These are phyloP conservation scores for Lepidurus packardi DNA, from an alignment of 1,140 invertebrate genomes.

Conservation along the genomic window DNA sequence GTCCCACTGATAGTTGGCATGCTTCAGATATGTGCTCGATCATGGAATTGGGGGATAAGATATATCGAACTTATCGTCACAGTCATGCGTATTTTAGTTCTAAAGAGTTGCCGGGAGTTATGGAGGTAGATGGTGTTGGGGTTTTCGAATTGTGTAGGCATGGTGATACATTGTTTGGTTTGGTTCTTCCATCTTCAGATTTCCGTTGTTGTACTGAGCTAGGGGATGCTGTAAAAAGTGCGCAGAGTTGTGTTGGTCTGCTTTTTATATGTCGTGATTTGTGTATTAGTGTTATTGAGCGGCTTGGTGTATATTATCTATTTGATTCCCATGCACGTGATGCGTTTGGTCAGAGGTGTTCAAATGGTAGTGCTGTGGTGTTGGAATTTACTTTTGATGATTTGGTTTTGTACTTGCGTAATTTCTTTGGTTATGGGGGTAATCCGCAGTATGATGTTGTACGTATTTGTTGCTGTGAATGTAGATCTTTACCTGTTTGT, in stretches of 20 bases:
- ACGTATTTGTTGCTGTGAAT: not conserved
- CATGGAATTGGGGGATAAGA: too few species aligned
- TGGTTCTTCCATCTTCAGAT: constrained; percentile 5
- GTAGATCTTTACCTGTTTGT: not conserved
- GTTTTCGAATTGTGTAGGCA: too few species aligned
- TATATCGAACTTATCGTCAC: too few species aligned
- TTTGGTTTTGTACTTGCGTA: not conserved
- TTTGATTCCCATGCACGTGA: not conserved
- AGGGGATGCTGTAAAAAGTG: not conserved
- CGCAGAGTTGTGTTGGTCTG: not conserved
- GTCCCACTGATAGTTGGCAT: too few species aligned
- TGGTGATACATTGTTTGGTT: not conserved
- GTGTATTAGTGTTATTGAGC: not conserved
- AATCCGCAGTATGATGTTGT: not conserved
- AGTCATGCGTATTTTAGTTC: too few species aligned
- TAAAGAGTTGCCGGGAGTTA: too few species aligned
- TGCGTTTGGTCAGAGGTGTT: not conserved
- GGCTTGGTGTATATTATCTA: not conserved
- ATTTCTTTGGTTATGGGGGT: constrained; percentile 1
- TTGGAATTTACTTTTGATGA: constrained; percentile 1
- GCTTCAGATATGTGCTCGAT: too few species aligned
- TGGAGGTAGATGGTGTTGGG: too few species aligned
- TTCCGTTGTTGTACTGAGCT: not conserved
- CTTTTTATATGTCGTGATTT: not conserved
- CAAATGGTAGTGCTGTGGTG: not conserved